Conservation (phyloP, 2,113 vertebrate species). For the Potamarius usumacintae region DNA sequence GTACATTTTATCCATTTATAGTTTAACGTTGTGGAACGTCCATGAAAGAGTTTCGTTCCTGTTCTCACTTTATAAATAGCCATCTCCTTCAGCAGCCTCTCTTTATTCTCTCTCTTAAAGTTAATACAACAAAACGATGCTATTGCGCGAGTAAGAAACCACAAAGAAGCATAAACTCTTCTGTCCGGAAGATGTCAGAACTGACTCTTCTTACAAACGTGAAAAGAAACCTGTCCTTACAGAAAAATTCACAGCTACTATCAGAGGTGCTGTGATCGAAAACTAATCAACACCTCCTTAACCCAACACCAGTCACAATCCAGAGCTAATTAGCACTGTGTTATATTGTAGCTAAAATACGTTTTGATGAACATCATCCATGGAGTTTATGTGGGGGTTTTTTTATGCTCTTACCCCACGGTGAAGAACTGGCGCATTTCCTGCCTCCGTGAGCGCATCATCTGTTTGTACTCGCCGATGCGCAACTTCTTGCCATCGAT, state of each 20-base stretch:
- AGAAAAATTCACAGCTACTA: no score
- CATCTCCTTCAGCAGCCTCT: no score
- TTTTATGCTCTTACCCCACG: slow-evolving; percentile 81
- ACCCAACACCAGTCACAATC: neutral
- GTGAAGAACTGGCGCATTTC: slow-evolving; percentile 99
- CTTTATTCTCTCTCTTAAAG: slow-evolving; percentile 7
- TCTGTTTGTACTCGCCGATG: slow-evolving; percentile 97
- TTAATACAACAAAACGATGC: slow-evolving; percentile 16
- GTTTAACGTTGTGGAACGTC: no score
- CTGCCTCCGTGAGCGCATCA: slow-evolving; percentile 97
- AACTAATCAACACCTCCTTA: neutral
- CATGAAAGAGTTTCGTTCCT: no score
- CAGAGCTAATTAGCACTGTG: neutral
- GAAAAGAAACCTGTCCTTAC: neutral
- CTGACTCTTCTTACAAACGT: neutral
- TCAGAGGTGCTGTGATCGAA: neutral
- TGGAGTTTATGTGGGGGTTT: neutral
- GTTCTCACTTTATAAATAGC: no score
- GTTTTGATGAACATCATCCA: neutral
- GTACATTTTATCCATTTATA: no score
- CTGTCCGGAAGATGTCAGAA: neutral
- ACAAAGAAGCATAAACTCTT: neutral
- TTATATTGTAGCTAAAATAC: neutral
- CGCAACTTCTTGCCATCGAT: slow-evolving; percentile 98
- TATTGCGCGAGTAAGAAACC: neutral